Percentiles rank a stretch among this genome's conserved stretches.
Conservation (phyloP, 2,888 invertebrate species). For the Cactoblastis cactorum region DNA sequence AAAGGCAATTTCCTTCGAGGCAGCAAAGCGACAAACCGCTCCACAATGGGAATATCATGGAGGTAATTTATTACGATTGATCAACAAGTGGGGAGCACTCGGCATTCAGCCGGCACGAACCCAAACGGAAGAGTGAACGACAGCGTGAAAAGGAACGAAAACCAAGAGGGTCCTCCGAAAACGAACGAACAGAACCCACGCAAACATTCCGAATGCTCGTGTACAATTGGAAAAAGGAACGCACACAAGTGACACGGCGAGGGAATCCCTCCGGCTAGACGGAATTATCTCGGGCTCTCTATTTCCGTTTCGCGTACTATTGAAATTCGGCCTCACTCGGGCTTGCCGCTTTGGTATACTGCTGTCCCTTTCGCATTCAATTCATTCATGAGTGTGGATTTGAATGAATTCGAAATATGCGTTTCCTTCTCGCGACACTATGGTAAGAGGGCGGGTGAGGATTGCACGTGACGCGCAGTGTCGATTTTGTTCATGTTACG, state of each 20-base stretch:
- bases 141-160: constrained; percentile 34
- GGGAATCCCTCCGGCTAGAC: constrained; percentile 79
- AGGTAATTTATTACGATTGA: constrained; percentile 78
- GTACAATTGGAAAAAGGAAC: constrained; percentile 70
- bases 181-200: constrained; percentile 59
- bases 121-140: constrained; percentile 63
- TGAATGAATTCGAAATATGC: constrained; percentile 68
- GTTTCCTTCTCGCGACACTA: constrained; percentile 57
- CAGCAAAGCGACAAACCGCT: constrained; percentile 76
- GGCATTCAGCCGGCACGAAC: constrained; percentile 41
- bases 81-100: constrained; percentile 72
- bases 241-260: constrained; percentile 74
- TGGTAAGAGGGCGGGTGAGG: constrained; percentile 39
- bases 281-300: constrained; percentile 76
- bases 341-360: constrained; percentile 27
- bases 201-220: constrained; percentile 63
- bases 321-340: constrained; percentile 66
- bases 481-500: not conserved
- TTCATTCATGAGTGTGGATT: constrained; percentile 75
- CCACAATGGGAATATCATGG: constrained; percentile 77
- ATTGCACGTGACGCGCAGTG: constrained; percentile 36
- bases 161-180: constrained; percentile 27
- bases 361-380: constrained; percentile 70
- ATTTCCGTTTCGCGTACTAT: constrained; percentile 79
- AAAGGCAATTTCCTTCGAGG: constrained; percentile 72